Evolutionary conservation across 2,113 vertebrate species (phyloP), one percentile per base, ranked within the genome.

Genomic region (Atractosteus spatula): DNA sequence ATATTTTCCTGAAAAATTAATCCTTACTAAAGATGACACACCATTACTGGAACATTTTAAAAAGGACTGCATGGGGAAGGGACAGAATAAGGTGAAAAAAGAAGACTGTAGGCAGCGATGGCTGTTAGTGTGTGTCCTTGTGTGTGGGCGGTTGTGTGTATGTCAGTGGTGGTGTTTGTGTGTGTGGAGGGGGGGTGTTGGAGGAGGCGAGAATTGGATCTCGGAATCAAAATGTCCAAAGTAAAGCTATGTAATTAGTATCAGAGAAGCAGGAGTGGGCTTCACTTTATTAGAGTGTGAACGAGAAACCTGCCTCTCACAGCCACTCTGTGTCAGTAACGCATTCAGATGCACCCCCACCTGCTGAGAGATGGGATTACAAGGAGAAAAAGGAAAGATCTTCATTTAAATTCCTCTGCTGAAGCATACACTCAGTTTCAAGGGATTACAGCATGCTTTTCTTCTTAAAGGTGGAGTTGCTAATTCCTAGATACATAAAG

Each of bases 1-100:
- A 95, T 92, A 83, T 89, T 85, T 91, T 76, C 71, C 85, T 87
- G 81, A 87, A 91, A 88, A 87, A 89, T 86, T 76, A 87, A 82
- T 79, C 82, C 72, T 13, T 56, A 67, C 14, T 72, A 72, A 70
- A 70, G 70, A 66, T 69, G 73, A 83, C 64, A 82, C 66, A 41
- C 17, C 47, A 63, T 66, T 80, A 42, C 88, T 90, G 81, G 80
- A 77, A 84, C 44, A 10, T 63, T 76, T 59, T 71, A 68, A 44
- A 79, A 66, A 78, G 12, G 67, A 56, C 66, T 75, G 76, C 79
- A 79, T 78, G 62, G 61, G 6, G 64, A 71, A 42, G 43, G 70
- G 74, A 55, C 71, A 77, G 84, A 62, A 78, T 2, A 62, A 64
- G 8, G 10, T 41, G 47, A 16, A 57, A 13, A 70, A 61, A 13